Evolutionary conservation across 2,888 invertebrate genomes (phyloP).

Genomic region (Busseola fusca): DNA sequence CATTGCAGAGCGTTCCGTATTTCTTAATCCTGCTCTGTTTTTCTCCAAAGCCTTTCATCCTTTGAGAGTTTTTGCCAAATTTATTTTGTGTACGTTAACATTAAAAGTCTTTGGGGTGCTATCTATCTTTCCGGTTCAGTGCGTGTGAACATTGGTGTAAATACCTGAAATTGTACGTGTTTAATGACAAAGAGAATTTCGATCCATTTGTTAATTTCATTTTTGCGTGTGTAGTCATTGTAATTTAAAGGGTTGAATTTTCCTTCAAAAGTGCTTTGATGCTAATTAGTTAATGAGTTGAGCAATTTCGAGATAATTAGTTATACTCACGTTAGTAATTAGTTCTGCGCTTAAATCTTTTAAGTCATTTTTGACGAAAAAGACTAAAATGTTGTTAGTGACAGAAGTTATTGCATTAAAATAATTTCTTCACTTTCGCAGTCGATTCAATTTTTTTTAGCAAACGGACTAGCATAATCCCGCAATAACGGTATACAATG

Average conservation of each 20-base stretch:
- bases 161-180: slow-evolving; percentile 49
- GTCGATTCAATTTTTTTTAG: not conserved
- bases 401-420: not conserved
- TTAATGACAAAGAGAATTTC: slow-evolving; percentile 47
- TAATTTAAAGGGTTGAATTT: not conserved
- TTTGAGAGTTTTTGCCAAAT: slow-evolving; percentile 59
- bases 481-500: not conserved
- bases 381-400: too few species aligned
- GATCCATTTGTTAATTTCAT: slow-evolving; percentile 27
- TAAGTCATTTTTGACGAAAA: not conserved
- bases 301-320: not conserved
- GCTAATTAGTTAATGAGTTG: not conserved
- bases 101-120: slow-evolving; percentile 60
- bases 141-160: slow-evolving; percentile 52
- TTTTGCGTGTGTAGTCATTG: not conserved
- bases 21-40: slow-evolving; percentile 37
- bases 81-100: slow-evolving; percentile 63
- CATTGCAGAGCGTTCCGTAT: slow-evolving; percentile 22
- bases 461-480: not conserved
- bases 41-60: slow-evolving; percentile 46
- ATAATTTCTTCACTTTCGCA: not conserved
- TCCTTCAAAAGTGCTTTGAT: not conserved
- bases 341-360: not conserved
- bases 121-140: slow-evolving; percentile 61
- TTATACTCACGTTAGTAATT: not conserved